Conservation (phyloP, 2,888 invertebrate genomes). For the Meghimatium bilineatum region DNA sequence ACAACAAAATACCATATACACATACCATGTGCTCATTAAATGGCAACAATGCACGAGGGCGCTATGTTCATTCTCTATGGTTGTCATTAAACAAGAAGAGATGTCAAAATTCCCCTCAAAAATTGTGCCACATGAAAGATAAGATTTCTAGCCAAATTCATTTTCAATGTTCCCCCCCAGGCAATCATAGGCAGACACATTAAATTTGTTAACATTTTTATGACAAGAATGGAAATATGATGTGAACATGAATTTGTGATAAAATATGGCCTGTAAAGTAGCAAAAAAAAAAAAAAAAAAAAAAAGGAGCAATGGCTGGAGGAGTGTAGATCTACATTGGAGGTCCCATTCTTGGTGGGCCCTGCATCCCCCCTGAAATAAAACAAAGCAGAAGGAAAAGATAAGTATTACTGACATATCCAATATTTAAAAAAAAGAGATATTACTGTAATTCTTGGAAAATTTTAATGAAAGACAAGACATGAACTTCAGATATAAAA, state of each 20-base stretch:
- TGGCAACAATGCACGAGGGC: neutral
- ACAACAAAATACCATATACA: neutral
- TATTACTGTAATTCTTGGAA: too few relatives aligned
- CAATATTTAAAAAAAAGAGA: too few relatives aligned
- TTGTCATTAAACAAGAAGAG: neutral
- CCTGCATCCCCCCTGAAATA: constrained; percentile 32
- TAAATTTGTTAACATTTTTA: constrained; percentile 2
- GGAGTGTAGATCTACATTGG: constrained; percentile 13
- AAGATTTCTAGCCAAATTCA: constrained; percentile 8
- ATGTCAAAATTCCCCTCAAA: neutral
- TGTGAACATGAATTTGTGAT: neutral
- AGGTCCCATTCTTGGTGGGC: constrained; percentile 44
- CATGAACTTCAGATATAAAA: too few relatives aligned
- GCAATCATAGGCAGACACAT: constrained; percentile 5
- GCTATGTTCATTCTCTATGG: neutral
- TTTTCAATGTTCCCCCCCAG: neutral
- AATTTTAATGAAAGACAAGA: too few relatives aligned
- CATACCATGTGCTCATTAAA: neutral
- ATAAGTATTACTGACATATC: neutral
- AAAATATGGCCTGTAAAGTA: neutral
- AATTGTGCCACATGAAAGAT: constrained; percentile 8
- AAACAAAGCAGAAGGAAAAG: neutral
- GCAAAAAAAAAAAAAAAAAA: neutral
- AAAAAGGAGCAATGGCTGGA: neutral
- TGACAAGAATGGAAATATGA: neutral